Conservation (phyloP, 2,797 vertebrate species). For the Vultur gryphus region DNA sequence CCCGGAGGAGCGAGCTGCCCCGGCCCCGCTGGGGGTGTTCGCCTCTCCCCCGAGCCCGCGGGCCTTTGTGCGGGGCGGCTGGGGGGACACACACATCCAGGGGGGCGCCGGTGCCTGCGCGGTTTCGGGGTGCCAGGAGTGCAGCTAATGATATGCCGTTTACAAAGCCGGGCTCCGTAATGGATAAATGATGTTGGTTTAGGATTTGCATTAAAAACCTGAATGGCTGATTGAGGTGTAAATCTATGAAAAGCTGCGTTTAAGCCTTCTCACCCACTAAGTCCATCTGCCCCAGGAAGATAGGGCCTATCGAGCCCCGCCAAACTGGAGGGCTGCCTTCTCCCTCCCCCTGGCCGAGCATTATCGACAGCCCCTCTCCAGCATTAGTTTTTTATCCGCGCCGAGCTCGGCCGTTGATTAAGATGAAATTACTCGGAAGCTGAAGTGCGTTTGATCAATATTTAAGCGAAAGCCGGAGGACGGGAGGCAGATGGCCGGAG, state of each 20-base stretch:
- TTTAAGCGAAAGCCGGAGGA: conserved; percentile 9
- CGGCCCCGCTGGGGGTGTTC: no score
- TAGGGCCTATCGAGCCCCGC: conserved; percentile 77
- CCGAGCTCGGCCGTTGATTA: conserved; percentile 78
- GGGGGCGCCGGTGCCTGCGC: background rate
- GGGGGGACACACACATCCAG: no score
- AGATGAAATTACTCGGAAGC: conserved; percentile 86
- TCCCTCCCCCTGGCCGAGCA: conserved; percentile 51
- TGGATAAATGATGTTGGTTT: conserved; percentile 41
- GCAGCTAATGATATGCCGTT: background rate
- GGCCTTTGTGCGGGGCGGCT: background rate
- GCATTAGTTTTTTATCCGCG: conserved; percentile 79
- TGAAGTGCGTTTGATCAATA: conserved; percentile 79
- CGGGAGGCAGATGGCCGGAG: conserved; percentile 65
- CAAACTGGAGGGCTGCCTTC: conserved; percentile 42
- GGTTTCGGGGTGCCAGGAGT: background rate
- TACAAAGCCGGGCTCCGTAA: background rate
- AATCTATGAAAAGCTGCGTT: conserved; percentile 78
- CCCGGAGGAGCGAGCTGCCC: no score
- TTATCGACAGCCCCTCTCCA: conserved; percentile 70
- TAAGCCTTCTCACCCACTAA: conserved; percentile 75
- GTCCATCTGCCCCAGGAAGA: conserved; percentile 77
- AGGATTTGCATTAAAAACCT: conserved; percentile 69
- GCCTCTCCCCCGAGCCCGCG: rapidly evolving
- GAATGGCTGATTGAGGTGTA: conserved; percentile 75